A percentile compares a stretch with the other conserved stretches of the same genome.
Conservation (phyloP, 2,888 invertebrate genomes). For the Stegophylla sp. region DNA sequence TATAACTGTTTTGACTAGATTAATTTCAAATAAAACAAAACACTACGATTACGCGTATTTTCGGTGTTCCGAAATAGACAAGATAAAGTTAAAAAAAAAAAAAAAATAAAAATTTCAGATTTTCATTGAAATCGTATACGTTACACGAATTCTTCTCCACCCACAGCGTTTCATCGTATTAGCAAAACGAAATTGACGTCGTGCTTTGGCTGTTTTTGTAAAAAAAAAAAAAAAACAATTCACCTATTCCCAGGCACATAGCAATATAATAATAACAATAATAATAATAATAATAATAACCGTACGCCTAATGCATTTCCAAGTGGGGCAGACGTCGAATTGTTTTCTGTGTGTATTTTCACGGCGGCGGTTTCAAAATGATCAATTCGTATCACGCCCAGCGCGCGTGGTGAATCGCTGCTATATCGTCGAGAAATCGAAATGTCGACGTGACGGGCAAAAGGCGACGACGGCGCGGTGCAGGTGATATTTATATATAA, state of each 20-base stretch:
- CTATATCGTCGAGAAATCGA: neutral
- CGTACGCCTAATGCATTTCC: constrained; percentile 31
- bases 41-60: too few species aligned
- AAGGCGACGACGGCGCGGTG: neutral
- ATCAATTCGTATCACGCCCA: constrained; percentile 41
- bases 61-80: neutral
- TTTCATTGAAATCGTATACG: too few species aligned
- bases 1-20: too few species aligned
- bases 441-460: neutral
- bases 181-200: neutral
- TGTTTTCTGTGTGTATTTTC: neutral
- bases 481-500: neutral
- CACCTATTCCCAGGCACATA: neutral
- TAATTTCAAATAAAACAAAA: too few species aligned
- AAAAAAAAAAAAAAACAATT: constrained; percentile 12
- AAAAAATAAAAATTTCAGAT: neutral
- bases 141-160: too few species aligned
- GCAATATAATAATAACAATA: neutral
- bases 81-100: neutral
- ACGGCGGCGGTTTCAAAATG: neutral
- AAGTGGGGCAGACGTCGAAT: constrained; percentile 31
- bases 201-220: neutral
- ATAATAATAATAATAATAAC: constrained; percentile 28
- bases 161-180: too few species aligned
- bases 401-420: constrained; percentile 4